These are phyloP conservation scores for Scopus umbretta DNA, from an alignment of 2,113 vertebrate genomes.

Conservation along the genomic window DNA sequence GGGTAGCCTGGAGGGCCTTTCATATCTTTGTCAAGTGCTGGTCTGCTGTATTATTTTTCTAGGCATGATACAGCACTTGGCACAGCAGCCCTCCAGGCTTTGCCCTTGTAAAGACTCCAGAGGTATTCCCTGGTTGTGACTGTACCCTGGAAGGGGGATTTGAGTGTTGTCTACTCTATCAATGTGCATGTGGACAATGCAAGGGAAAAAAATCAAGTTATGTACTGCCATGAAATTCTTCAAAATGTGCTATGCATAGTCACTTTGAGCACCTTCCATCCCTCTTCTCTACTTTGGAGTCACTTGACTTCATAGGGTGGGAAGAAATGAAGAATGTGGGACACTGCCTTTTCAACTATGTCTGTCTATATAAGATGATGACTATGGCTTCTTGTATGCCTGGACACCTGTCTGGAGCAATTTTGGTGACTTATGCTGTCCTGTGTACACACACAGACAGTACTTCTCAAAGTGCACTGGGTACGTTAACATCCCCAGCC, in stretches of 20 bases:
- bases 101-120: not conserved
- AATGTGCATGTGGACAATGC: not conserved
- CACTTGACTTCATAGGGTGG: not conserved
- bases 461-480: not conserved
- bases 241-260: not conserved
- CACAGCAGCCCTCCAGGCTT: not conserved
- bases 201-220: not conserved
- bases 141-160: not conserved
- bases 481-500: not conserved
- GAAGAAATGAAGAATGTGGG: not conserved
- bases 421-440: not conserved
- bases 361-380: not conserved
- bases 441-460: not conserved
- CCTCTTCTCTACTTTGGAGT: not conserved
- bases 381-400: not conserved
- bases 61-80: not conserved
- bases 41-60: not conserved
- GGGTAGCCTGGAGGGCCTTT: not conserved
- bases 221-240: not conserved
- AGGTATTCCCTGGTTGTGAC: not conserved
- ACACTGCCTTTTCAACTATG: not conserved
- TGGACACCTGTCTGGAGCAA: not conserved
- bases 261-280: not conserved
- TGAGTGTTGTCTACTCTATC: not conserved
- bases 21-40: not conserved